Evolutionary conservation across 1,140 invertebrate species (phyloP).

Genomic region (Drosophila erecta): DNA sequence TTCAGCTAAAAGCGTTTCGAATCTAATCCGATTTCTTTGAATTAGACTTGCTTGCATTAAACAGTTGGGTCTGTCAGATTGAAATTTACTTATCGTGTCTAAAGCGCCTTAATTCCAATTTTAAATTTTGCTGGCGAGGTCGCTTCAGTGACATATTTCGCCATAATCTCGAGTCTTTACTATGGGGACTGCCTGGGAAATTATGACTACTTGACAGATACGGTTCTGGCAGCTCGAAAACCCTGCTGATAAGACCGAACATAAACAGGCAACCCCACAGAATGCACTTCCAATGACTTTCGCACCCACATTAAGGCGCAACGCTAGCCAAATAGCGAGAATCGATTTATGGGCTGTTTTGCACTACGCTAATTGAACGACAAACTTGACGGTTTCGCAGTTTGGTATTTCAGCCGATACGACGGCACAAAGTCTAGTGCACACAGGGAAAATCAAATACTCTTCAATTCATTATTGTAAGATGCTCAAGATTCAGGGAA

Average conservation of each 20-base stretch:
- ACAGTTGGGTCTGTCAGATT: too few species aligned
- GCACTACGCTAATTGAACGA: slow-evolving; percentile 71
- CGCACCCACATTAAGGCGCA: slow-evolving; percentile 58
- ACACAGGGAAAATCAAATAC: slow-evolving; percentile 2
- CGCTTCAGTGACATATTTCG: slow-evolving; percentile 12
- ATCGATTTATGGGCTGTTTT: slow-evolving; percentile 70
- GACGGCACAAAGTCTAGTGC: slow-evolving; percentile 13
- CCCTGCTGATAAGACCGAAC: slow-evolving; percentile 14
- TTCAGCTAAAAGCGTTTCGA: background rate
- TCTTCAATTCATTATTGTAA: background rate
- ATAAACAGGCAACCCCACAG: slow-evolving; percentile 17
- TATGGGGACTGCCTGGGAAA: background rate
- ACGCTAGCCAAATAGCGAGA: slow-evolving; percentile 47
- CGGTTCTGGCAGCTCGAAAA: background rate
- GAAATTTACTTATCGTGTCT: background rate
- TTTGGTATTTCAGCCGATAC: slow-evolving; percentile 38
- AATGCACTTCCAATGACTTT: slow-evolving; percentile 22
- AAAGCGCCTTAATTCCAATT: background rate
- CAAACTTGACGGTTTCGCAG: slow-evolving; percentile 63
- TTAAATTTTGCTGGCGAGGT: slow-evolving; percentile 10
- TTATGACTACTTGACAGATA: slow-evolving; percentile 14
- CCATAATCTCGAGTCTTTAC: slow-evolving; percentile 21
- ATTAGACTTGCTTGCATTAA: too few species aligned
- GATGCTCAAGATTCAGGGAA: background rate
- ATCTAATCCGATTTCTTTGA: background rate